phyloP scores from a whole-genome alignment of 2,888 invertebrate genomes.

The Drosophila tanythrix region DNA sequence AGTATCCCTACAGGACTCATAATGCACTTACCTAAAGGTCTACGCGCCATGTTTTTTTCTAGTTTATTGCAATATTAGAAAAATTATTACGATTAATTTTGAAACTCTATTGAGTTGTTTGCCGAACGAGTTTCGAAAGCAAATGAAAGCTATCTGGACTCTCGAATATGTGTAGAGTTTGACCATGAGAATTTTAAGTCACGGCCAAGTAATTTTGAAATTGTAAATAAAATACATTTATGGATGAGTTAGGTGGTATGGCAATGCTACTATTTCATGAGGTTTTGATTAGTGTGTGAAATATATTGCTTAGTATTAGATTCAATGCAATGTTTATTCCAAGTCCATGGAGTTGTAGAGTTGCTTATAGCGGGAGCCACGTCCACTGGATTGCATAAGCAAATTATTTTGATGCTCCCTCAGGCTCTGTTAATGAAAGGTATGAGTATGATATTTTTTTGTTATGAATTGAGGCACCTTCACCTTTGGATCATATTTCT shows the following conservation, averaged over 20 bases:
- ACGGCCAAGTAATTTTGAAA: constrained; percentile 19
- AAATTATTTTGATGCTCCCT: constrained; percentile 82
- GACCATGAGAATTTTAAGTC: constrained; percentile 14
- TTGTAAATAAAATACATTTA: constrained; percentile 4
- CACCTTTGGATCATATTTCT: constrained; percentile 83
- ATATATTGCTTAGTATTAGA: constrained; percentile 43
- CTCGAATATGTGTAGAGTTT: neutral
- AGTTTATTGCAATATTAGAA: constrained; percentile 74
- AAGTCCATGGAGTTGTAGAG: constrained; percentile 83
- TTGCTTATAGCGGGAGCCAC: constrained; percentile 82
- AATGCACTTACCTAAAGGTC: constrained; percentile 58
- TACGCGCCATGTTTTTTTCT: constrained; percentile 54
- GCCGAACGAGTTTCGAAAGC: constrained; percentile 29
- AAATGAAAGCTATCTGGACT: constrained; percentile 1
- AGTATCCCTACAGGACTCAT: no score
- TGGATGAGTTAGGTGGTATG: constrained; percentile 1
- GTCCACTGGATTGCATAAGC: constrained; percentile 75
- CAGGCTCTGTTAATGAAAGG: constrained; percentile 54
- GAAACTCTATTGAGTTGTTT: constrained; percentile 64
- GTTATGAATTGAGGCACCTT: neutral
- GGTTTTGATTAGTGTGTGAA: constrained; percentile 7
- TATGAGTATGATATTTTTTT: neutral
- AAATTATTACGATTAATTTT: constrained; percentile 57
- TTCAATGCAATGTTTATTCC: constrained; percentile 55
- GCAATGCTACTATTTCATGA: neutral